A percentile compares a stretch with the other conserved stretches of the same genome.
Conservation (phyloP, 1,140 invertebrate genomes). For the Aphaenogaster floridana region DNA sequence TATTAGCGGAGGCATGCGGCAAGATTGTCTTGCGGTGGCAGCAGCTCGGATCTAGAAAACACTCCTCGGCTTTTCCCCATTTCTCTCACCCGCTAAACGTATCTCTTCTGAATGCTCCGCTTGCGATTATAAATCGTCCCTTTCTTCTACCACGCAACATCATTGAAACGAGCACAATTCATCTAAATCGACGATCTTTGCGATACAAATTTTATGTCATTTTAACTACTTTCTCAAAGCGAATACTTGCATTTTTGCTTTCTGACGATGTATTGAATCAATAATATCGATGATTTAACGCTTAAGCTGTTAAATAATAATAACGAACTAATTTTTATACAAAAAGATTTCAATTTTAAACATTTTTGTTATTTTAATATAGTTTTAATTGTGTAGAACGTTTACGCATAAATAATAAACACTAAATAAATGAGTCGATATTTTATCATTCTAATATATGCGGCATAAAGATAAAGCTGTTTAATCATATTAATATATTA, state of each 20-base stretch:
- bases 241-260: not conserved
- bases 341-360: not conserved
- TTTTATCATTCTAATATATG: conserved; percentile 36
- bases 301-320: not conserved
- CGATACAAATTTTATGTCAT: not conserved
- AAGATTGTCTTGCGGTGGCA: conserved; percentile 71
- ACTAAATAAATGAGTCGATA: conserved; percentile 46
- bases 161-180: not conserved
- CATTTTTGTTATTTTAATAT: not conserved
- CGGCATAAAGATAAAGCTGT: not conserved
- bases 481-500: not conserved
- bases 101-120: conserved; percentile 51
- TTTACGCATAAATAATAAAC: conserved; percentile 37
- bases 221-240: not conserved
- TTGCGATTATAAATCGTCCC: conserved; percentile 56
- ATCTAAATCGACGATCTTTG: not conserved
- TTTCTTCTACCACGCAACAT: conserved; percentile 27
- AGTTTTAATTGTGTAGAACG: not conserved
- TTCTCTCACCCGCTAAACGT: conserved; percentile 56
- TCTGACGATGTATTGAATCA: not conserved
- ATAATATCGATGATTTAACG: not conserved
- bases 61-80: conserved; percentile 56
- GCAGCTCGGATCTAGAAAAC: conserved; percentile 59
- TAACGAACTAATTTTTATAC: not conserved
- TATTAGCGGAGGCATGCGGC: conserved; percentile 73